Evolutionary conservation across 2,113 vertebrate genomes (phyloP), one percentile per base, ranked within the genome.

Genomic region (Dicentrarchus labrax): DNA sequence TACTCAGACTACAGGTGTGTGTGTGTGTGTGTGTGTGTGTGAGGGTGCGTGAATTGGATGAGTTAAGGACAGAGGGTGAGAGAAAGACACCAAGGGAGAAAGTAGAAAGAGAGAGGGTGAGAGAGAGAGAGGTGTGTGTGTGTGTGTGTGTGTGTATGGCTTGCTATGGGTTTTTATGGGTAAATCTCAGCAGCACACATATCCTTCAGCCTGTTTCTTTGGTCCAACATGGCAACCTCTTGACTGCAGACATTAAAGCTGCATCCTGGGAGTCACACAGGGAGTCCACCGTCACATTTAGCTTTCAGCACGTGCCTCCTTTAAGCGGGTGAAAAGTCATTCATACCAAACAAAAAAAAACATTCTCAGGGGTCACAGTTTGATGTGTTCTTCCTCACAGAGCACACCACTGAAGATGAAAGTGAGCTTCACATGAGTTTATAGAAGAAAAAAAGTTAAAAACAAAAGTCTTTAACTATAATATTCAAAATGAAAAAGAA

Each of bases 211-310:
- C 7, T 60, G 70, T 47, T 84, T 85, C 84, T 89, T 86, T 89
- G 88, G 89, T 94, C 91, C 89, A 81, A 85, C 54, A 48, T 51
- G 50, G 61, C 79, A 22, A 12, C 47, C 51, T 60, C 71, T 66
- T 51, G 48, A 71, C 72, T 16, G 72, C 50, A 22, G 45, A 73
- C 69, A 57, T 79, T 38, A 36, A 21, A 78, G 72, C 62, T 0
- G 45, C 1, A 0, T 80, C 45, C 61, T 41, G 75, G 47, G 59
- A 87, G 78, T 76, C 48, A 5, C 1, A 62, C 56, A 3, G 41
- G 21, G 19, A 56, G 50, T 51, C 67, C 47, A 5, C 4, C 5
- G 5, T 75, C 76, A 50, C 17, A 21, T 80, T 81, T 17, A 24
- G 50, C 51, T 53, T 50, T 53, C 43, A 56, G 38, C 38, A 39